Conservation (phyloP, 1,140 invertebrate genomes). For the Procambarus clarkii region DNA sequence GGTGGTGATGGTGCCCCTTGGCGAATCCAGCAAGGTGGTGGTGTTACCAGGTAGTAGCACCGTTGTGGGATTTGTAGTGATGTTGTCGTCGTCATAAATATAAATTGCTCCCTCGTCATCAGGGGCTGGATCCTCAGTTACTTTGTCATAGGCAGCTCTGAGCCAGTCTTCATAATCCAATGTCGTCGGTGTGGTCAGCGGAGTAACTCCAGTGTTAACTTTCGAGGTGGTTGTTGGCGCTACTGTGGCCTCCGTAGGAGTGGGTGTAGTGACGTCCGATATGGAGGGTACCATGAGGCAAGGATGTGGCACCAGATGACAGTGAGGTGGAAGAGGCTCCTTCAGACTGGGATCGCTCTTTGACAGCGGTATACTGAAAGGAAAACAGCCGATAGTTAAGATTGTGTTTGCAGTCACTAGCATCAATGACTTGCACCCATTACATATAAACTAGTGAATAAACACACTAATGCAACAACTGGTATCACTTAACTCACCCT, state of each 20-base stretch:
- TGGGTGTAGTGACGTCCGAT: background rate
- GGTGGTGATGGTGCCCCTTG: background rate
- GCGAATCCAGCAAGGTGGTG: too few species aligned
- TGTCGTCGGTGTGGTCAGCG: background rate
- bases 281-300: background rate
- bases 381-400: too few species aligned
- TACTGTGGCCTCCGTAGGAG: background rate
- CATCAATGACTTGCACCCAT: too few species aligned
- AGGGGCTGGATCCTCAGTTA: background rate
- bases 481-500: background rate
- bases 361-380: background rate
- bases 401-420: too few species aligned
- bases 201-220: background rate
- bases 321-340: conserved; percentile 16
- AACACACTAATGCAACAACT: background rate
- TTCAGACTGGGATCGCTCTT: conserved; percentile 17
- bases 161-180: background rate
- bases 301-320: background rate
- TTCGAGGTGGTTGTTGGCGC: background rate
- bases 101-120: background rate
- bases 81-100: conserved; percentile 7
- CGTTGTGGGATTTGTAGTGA: background rate
- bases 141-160: background rate
- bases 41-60: background rate
- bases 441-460: too few species aligned